Conservation (phyloP, 2,113 vertebrate genomes). For the Melanotaenia duboulayi region DNA sequence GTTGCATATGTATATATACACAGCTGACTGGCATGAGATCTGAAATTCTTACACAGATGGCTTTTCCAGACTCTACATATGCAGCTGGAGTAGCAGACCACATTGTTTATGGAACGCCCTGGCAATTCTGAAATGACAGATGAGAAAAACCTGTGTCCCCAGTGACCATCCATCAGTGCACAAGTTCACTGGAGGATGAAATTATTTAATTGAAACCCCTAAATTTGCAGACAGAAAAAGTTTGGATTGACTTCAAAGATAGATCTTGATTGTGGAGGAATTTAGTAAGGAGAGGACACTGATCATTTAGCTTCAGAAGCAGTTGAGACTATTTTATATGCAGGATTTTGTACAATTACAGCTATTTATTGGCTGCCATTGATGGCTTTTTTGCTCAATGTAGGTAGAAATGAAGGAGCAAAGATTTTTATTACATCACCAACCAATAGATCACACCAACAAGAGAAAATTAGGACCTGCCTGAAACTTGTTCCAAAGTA, state of each 20-base stretch:
- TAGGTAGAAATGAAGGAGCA: too few relatives aligned
- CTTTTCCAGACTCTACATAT: slow-evolving; percentile 42
- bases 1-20: slow-evolving; percentile 35
- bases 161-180: slow-evolving; percentile 25
- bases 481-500: too few relatives aligned
- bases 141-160: slow-evolving; percentile 22
- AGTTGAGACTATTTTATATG: too few relatives aligned
- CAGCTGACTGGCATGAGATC: slow-evolving; percentile 36
- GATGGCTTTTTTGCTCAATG: too few relatives aligned
- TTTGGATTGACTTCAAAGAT: slow-evolving; percentile 16
- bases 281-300: background rate
- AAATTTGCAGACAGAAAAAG: slow-evolving; percentile 36
- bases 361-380: too few relatives aligned
- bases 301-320: background rate
- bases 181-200: slow-evolving; percentile 24
- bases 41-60: slow-evolving; percentile 30
- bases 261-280: slow-evolving; percentile 27
- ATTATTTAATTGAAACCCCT: slow-evolving; percentile 48
- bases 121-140: slow-evolving; percentile 54
- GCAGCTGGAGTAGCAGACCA: slow-evolving; percentile 45
- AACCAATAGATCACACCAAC: too few relatives aligned
- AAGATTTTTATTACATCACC: too few relatives aligned
- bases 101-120: slow-evolving; percentile 45
- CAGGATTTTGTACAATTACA: too few relatives aligned
- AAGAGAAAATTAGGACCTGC: too few relatives aligned